A percentile compares a stretch with the other conserved stretches of the same genome.
These are phyloP conservation scores for Henricia sp. DNA, from an alignment of 53 echinoderm and acorn worm genomes.

Conservation along the genomic window DNA sequence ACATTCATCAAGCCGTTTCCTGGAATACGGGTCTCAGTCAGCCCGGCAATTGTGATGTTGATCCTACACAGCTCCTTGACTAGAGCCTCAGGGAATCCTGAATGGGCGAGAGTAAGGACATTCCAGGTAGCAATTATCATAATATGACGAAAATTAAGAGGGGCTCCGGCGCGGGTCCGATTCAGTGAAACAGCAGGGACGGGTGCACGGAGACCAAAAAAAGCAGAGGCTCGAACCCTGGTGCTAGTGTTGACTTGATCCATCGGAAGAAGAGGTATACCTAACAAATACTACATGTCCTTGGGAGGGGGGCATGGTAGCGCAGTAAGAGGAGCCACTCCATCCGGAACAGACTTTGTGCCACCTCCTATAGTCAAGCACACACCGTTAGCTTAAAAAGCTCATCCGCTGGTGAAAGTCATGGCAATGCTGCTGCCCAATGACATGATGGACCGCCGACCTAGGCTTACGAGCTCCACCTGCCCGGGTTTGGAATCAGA, in stretches of 20 bases:
- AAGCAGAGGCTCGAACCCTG: not conserved
- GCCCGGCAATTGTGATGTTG: not conserved
- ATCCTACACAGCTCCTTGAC: not conserved
- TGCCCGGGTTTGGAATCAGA: not conserved
- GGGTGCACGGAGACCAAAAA: not conserved
- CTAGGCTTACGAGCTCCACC: constrained; percentile 1
- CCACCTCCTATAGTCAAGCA: not conserved
- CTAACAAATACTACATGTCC: not conserved
- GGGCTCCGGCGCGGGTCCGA: not conserved
- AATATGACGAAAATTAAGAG: not conserved
- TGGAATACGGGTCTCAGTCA: not conserved
- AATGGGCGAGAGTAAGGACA: not conserved
- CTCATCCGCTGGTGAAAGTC: not conserved
- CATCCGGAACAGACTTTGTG: not conserved
- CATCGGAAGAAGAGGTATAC: constrained; percentile 5
- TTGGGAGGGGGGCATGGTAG: not conserved
- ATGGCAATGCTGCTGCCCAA: not conserved
- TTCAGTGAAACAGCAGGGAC: not conserved
- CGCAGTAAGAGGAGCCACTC: not conserved
- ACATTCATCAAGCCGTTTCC: not conserved
- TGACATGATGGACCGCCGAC: not conserved
- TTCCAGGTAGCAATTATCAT: not conserved
- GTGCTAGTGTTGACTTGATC: constrained; percentile 1
- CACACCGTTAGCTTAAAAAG: not conserved
- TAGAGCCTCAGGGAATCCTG: constrained; percentile 8